Evolutionary conservation across 2,113 vertebrate species (phyloP).

Genomic region (Regulus satrapa): DNA sequence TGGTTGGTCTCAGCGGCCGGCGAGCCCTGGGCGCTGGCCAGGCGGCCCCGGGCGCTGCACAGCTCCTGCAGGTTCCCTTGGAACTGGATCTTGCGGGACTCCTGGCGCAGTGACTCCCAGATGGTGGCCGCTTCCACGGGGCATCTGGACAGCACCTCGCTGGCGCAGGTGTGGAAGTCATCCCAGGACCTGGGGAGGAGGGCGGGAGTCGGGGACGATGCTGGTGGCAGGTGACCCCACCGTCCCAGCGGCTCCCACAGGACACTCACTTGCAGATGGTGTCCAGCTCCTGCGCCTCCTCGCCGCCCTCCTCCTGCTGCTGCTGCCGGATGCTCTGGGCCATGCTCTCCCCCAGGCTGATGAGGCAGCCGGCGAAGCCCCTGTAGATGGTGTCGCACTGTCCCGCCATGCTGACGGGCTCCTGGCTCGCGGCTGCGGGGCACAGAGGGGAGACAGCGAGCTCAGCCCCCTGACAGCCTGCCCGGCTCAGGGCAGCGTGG

Average conservation of each 20-base stretch:
- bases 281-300: constrained; percentile 83
- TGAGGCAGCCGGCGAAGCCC: constrained; percentile 90
- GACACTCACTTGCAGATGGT: constrained; percentile 87
- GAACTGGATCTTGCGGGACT: constrained; percentile 92
- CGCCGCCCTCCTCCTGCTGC: constrained; percentile 13
- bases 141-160: constrained; percentile 83
- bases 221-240: not conserved
- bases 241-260: not conserved
- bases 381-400: constrained; percentile 91
- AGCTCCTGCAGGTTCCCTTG: constrained; percentile 92
- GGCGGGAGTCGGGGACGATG: not conserved
- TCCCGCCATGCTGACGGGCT: constrained; percentile 62
- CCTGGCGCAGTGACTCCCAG: constrained; percentile 92
- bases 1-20: constrained; percentile 81
- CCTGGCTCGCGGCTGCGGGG: constrained; percentile 29
- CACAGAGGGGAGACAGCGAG: not conserved
- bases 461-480: not conserved
- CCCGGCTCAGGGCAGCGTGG: not conserved
- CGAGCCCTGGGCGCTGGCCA: constrained; percentile 48
- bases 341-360: constrained; percentile 91
- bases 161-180: constrained; percentile 89
- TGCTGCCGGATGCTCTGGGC: constrained; percentile 68
- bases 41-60: constrained; percentile 77
- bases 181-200: constrained; percentile 86
- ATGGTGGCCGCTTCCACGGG: constrained; percentile 86